phyloP scores from a whole-genome alignment of 2,113 vertebrate species.

The Pterophyllum scalare region DNA sequence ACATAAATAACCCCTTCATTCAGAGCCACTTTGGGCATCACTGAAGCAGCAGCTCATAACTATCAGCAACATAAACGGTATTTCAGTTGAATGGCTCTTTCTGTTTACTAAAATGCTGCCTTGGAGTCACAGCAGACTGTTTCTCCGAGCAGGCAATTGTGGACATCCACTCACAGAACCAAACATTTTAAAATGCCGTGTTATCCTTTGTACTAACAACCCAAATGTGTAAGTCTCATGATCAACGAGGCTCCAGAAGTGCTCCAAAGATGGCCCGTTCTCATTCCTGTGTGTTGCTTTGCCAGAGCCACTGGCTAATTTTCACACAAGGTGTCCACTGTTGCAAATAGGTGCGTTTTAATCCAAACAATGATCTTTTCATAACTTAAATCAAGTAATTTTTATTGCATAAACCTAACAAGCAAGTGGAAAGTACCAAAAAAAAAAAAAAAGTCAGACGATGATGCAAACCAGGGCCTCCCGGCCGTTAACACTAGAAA shows the following conservation, averaged over 20 bases:
- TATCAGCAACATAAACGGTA: not conserved
- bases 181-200: not conserved
- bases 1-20: not conserved
- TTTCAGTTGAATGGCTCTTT: conserved; percentile 4
- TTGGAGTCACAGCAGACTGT: conserved; percentile 16
- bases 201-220: not conserved
- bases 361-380: not conserved
- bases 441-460: not conserved
- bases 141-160: not conserved
- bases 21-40: not conserved
- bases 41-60: conserved; percentile 1
- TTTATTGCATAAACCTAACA: not conserved
- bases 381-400: not conserved
- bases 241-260: not conserved
- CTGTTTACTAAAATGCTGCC: conserved; percentile 12
- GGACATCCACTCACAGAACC: not conserved
- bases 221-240: not conserved
- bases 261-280: not conserved
- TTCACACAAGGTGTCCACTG: not conserved
- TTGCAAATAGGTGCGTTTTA: not conserved
- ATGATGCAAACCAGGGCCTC: not conserved
- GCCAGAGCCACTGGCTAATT: not conserved
- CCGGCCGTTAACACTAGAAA: not conserved
- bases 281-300: not conserved
- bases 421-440: not conserved